phyloP scores from a whole-genome alignment of 2,113 vertebrate genomes.

The Bos indicus region DNA sequence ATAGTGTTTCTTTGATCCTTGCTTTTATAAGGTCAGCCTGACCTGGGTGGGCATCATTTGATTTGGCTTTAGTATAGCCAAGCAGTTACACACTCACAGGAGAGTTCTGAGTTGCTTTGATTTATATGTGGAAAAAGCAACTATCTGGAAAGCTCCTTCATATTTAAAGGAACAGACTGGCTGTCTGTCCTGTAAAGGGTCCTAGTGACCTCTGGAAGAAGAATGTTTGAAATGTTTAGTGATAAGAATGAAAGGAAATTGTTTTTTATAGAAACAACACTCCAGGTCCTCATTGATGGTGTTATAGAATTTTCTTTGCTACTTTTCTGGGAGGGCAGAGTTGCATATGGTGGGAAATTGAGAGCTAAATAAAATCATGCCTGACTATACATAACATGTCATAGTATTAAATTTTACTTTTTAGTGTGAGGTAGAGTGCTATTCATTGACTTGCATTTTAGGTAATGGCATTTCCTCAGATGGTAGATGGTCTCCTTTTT shows the following conservation, averaged over 20 bases:
- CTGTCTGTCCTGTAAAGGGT: not conserved
- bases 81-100: not conserved
- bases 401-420: not conserved
- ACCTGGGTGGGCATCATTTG: not conserved
- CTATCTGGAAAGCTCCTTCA: not conserved
- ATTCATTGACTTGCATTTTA: not conserved
- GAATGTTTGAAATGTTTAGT: constrained; percentile 11
- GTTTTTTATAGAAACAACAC: constrained; percentile 20
- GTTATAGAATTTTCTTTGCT: not conserved
- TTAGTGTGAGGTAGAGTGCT: not conserved
- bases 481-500: not conserved
- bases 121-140: constrained; percentile 3
- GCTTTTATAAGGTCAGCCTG: not conserved
- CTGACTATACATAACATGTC: not conserved
- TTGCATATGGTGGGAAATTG: not conserved
- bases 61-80: not conserved
- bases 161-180: not conserved
- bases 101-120: constrained; percentile 18
- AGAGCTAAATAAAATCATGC: not conserved
- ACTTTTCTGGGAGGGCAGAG: not conserved
- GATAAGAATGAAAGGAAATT: constrained; percentile 32
- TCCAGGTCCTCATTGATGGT: not conserved
- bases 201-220: not conserved
- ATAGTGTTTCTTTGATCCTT: constrained; percentile 44
- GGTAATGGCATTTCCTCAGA: not conserved